Base-by-base conservation (phyloP, 1,140 invertebrate species). In the Melipona quadrifasciata region DNA sequence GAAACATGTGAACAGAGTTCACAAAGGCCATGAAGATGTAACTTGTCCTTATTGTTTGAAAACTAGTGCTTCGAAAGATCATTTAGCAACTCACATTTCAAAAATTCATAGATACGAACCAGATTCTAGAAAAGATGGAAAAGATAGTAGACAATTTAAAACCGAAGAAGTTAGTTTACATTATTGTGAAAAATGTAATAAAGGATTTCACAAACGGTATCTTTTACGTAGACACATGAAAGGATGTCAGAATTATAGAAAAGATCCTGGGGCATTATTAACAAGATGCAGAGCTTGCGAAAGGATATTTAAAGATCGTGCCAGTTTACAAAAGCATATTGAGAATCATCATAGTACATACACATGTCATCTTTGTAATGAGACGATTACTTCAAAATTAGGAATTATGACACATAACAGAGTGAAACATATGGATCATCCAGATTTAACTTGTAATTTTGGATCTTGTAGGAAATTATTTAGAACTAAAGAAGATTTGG, bases 1-100 rank as follows among this genome's bases (percentile, higher is more conserved):
- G 96, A 96, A 96, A 86, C 96, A 96, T 82, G 96, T 96, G 0
- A 96, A 96, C 87, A 92, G 96, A 57, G 94, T 96, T 39, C 96
- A 96, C 84, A 96, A 96, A 90, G 95, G 95, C 34, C 96, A 96
- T 86, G 94, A 95, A 24, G 95, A 96, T 72, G 95, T 96, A 1
- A 96, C 96, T 0, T 96, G 96, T 89, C 95, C 95, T 51, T 94
- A 95, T 27, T 96, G 96, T 84, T 90, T 95, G 65, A 96, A 96
- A 85, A 96, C 96, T 0, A 96, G 95, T 34, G 96, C 96, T 0
- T 96, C 96, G 5, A 95, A 95, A 80, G 95, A 95, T 88, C 96
- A 96, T 86, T 91, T 96, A 10, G 93, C 95, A 4, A 95, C 95
- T 12, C 96, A 96, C 89, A 95, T 96, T 58, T 94, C 95, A 6